Evolutionary conservation across 2,797 vertebrate genomes (phyloP), one percentile per base, ranked within the genome.

Genomic region (Morus bassanus): DNA sequence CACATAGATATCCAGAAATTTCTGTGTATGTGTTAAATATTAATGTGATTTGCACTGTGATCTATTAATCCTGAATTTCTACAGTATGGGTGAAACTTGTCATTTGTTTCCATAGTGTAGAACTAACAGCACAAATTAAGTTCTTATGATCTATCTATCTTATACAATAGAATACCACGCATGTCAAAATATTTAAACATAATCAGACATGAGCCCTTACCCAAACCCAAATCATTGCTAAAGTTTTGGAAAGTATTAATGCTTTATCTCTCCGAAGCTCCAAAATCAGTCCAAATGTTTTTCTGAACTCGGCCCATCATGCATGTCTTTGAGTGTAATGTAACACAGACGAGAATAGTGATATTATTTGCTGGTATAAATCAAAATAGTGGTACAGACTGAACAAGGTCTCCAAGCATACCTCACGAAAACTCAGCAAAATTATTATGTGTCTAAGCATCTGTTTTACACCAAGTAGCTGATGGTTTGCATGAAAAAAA

Each of bases 141-240:
- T 74, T 94, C 65, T 92, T 85, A 85, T 61, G 85, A 76, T 88
- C 8, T 68, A 65, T 78, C 63, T 91, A 77, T 90, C 77, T 75
- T 70, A 79, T 33, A 91, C 54, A 78, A 91, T 22, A 81, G 50
- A 83, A 93, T 91, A 68, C 10, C 24, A 93, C 0, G 3, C 65
- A 85, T 61, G 76, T 92, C 91, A 95, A 96, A 95, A 94, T 81
- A 91, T 88, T 95, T 95, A 93, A 93, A 96, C 50, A 86, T 81
- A 88, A 95, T 96, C 87, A 92, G 76, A 80, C 37, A 37, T 30
- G 65, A 82, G 73, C 57, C 50, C 35, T 65, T 84, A 94, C 41
- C 53, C 95, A 96, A 96, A 91, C 75, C 72, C 48, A 93, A 94
- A 92, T 82, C 12, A 74, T 50, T 89, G 51, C 39, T 93, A 61